phyloP scores from a whole-genome alignment of 2,888 invertebrate genomes.

The Epinotia bilunana region DNA sequence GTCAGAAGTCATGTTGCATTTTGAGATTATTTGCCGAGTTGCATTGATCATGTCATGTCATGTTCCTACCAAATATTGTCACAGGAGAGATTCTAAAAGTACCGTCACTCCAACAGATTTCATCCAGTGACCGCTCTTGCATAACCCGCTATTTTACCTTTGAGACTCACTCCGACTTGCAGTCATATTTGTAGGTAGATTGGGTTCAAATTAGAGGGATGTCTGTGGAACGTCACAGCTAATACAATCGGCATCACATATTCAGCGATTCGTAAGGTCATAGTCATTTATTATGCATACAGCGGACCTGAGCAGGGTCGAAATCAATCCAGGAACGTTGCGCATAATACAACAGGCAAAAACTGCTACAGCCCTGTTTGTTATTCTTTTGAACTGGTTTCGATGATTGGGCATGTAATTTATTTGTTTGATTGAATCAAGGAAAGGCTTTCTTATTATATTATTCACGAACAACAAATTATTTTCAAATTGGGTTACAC shows the following conservation, averaged over 20 bases:
- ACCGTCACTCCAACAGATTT: slow-evolving; percentile 29
- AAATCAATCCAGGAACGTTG: slow-evolving; percentile 72
- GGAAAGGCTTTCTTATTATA: slow-evolving; percentile 24
- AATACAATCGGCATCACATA: slow-evolving; percentile 44
- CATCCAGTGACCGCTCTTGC: slow-evolving; percentile 37
- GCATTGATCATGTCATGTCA: slow-evolving; percentile 30
- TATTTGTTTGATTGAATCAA: slow-evolving; percentile 39
- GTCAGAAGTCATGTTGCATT: too few relatives aligned
- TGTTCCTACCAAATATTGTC: slow-evolving; percentile 16
- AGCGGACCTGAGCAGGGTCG: slow-evolving; percentile 64
- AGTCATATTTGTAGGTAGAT: not conserved
- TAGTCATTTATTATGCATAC: slow-evolving; percentile 72
- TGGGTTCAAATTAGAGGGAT: slow-evolving; percentile 1
- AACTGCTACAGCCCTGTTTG: slow-evolving; percentile 43
- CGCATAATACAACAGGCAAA: slow-evolving; percentile 56
- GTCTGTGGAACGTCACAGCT: slow-evolving; percentile 26
- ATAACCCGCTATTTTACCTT: slow-evolving; percentile 26
- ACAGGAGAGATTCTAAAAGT: slow-evolving; percentile 24
- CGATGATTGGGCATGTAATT: slow-evolving; percentile 40
- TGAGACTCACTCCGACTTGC: not conserved
- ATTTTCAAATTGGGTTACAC: not conserved
- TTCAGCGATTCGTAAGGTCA: slow-evolving; percentile 52
- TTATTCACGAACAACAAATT: slow-evolving; percentile 22
- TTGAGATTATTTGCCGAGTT: slow-evolving; percentile 14
- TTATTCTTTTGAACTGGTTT: slow-evolving; percentile 45